phyloP scores from a whole-genome alignment of 2,888 invertebrate species.

The Zonitis immaculata region DNA sequence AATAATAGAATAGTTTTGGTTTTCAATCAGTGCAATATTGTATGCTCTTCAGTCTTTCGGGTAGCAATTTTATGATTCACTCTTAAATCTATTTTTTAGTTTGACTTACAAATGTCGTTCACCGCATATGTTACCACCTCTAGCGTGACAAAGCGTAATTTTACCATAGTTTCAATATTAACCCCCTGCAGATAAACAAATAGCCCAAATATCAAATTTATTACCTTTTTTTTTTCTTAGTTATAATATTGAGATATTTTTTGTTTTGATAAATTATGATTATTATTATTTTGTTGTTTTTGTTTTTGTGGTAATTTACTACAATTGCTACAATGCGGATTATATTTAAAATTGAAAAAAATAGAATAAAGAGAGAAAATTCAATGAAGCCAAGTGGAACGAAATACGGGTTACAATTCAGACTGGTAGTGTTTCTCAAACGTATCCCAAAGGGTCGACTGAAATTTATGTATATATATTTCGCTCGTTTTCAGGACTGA shows the following conservation, averaged over 20 bases:
- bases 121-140: constrained; percentile 35
- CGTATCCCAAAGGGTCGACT: constrained; percentile 21
- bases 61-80: not conserved
- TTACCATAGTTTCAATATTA: constrained; percentile 30
- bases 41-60: too few species aligned
- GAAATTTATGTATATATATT: constrained; percentile 23
- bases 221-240: constrained; percentile 31
- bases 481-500: not conserved
- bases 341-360: not conserved
- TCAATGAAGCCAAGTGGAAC: not conserved
- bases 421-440: constrained; percentile 15
- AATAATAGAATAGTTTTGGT: not conserved
- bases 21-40: too few species aligned
- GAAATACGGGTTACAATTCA: not conserved
- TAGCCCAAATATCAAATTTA: constrained; percentile 38
- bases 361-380: not conserved
- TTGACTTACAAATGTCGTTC: constrained; percentile 26
- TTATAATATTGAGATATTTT: not conserved
- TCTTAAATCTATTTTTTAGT: not conserved
- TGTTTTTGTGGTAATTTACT: too few species aligned
- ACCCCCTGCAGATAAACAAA: constrained; percentile 34
- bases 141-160: constrained; percentile 32
- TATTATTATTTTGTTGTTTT: too few species aligned
- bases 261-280: too few species aligned
- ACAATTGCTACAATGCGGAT: not conserved